phyloP scores from a whole-genome alignment of 2,797 vertebrate species.

The Pseudochirops cupreus region DNA sequence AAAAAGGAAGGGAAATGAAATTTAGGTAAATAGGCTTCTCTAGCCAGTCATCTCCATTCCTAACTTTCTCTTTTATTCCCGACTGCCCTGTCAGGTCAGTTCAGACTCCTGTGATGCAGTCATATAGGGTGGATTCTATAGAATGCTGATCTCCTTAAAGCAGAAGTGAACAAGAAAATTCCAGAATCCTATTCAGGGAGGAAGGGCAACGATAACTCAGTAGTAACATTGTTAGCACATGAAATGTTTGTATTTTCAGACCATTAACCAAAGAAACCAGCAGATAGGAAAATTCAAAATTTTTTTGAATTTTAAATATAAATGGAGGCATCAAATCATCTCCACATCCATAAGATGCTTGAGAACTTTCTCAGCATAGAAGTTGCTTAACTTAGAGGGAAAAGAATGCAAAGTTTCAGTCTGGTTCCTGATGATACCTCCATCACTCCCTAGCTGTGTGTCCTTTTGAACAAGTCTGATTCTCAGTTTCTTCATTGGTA shows the following conservation, averaged over 20 bases:
- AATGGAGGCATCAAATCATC: neutral
- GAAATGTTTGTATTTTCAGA: slow-evolving; percentile 23
- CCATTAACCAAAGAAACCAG: slow-evolving; percentile 30
- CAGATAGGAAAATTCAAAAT: slow-evolving; percentile 45
- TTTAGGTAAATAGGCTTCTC: slow-evolving; percentile 63
- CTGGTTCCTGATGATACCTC: slow-evolving; percentile 4
- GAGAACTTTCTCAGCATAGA: neutral
- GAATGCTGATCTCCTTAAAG: slow-evolving; percentile 46
- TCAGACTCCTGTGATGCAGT: slow-evolving; percentile 19
- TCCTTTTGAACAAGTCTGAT: neutral
- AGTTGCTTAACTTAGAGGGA: neutral
- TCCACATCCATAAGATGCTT: neutral
- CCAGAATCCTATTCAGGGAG: neutral
- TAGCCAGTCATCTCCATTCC: slow-evolving; percentile 26
- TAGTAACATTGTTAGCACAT: slow-evolving; percentile 39
- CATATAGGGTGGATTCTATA: neutral
- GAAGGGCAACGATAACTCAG: slow-evolving; percentile 7
- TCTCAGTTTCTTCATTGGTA: neutral
- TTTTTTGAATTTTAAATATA: slow-evolving; percentile 37
- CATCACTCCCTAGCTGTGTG: neutral
- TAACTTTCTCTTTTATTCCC: neutral
- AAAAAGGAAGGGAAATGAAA: slow-evolving; percentile 42
- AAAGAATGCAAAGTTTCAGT: neutral
- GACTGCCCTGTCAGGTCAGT: neutral
- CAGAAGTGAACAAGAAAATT: slow-evolving; percentile 38